phyloP scores from a whole-genome alignment of 2,888 invertebrate genomes.

The Zygogramma bicolorata region DNA sequence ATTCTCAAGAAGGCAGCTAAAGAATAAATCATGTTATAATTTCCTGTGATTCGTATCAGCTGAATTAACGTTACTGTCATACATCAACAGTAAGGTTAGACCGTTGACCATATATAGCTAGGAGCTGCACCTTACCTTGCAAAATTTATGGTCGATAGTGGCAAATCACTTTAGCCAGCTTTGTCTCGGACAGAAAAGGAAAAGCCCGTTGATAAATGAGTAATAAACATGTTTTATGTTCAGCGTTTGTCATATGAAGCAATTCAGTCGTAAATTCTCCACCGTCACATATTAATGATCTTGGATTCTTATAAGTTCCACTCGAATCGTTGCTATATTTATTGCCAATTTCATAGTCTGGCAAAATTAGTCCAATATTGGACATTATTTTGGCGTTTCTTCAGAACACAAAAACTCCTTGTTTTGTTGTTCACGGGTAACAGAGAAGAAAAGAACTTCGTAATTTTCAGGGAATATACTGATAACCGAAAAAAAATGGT shows the following conservation, averaged over 20 bases:
- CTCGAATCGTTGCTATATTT: conserved; percentile 32
- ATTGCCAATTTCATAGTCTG: background rate
- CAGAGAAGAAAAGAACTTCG: too few relatives aligned
- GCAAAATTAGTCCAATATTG: background rate
- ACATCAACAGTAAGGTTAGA: background rate
- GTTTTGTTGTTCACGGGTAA: background rate
- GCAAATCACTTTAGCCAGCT: conserved; percentile 57
- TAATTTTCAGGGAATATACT: background rate
- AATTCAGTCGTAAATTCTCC: conserved; percentile 53
- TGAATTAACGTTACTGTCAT: background rate
- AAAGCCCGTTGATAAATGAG: conserved; percentile 52
- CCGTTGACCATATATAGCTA: conserved; percentile 36
- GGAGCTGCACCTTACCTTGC: conserved; percentile 44
- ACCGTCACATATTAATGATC: conserved; percentile 57
- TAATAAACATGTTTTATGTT: conserved; percentile 55
- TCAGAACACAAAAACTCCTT: background rate
- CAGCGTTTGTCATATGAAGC: conserved; percentile 51
- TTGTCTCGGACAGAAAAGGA: conserved; percentile 49
- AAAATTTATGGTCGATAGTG: conserved; percentile 59
- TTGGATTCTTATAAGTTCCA: conserved; percentile 44
- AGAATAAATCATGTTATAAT: background rate
- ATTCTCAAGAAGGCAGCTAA: background rate
- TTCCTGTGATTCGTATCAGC: background rate
- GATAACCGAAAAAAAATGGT: background rate
- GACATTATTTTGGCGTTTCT: background rate